Evolutionary conservation across 2,113 vertebrate genomes (phyloP), one percentile per base, ranked within the genome.

Genomic region (Cyprinodon variegatus): DNA sequence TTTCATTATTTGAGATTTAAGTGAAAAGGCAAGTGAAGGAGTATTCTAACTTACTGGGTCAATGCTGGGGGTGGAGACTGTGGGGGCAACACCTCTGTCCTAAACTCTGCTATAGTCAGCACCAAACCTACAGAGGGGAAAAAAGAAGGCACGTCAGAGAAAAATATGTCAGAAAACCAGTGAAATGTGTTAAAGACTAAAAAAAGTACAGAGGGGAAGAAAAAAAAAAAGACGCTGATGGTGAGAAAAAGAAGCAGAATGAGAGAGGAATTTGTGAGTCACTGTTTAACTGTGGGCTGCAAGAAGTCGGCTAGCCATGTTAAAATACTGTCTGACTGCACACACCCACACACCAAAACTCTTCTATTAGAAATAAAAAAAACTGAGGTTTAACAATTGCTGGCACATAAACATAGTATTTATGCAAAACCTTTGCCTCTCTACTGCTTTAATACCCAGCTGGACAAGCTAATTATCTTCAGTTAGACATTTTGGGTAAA

Each of bases 181-280:
- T 57, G 46, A 43, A 65, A 62, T 61, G 57, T 41, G 65, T 57
- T 76, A 17, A 29, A 79, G 61, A 62, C 59, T 11, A 77, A 66
- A 57, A 68, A 83, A 68, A 65, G 53, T 50, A 72, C 61, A 63
- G 37, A 68, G 71, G 17, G 50, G 53, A 66, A 73, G 68, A 78
- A 65, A 77, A 86, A 46, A 46, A 72, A 74, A 78, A 72, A 76
- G 66, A 38, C 40, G 38, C 77, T 68, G 78, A 37, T 67, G 76
- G 72, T 71, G 76, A 82, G 77, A 83, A 78, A 77, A 68, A 77
- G 73, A 76, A 67, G 39, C 59, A 83, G 72, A 86, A 63, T 41
- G 67, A 85, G 68, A 79, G 74, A 94, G 93, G 94, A 94, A 95
- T 94, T 88, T 93, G 87, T 95, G 94, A 94, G 93, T 95, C 94